Evolutionary conservation across 2,888 invertebrate genomes (phyloP).

Genomic region (Nymphalis c-album): DNA sequence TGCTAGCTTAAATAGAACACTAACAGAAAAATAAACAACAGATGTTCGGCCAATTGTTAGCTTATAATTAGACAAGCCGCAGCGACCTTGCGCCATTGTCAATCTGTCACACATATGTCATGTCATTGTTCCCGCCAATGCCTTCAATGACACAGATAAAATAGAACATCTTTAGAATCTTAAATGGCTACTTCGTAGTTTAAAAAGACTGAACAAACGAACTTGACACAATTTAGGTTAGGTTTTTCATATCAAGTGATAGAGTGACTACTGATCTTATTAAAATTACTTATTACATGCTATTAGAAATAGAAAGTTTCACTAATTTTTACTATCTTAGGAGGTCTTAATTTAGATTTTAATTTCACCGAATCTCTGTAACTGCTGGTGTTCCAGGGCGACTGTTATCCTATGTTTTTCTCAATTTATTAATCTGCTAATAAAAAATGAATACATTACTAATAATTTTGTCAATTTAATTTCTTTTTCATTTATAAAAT

Average conservation of each 20-base stretch:
- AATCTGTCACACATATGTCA: conserved; percentile 26
- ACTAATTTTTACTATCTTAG: too few species aligned
- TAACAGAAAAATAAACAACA: background rate
- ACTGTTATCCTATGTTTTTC: too few species aligned
- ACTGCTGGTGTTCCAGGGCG: too few species aligned
- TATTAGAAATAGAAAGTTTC: too few species aligned
- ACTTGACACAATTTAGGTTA: background rate
- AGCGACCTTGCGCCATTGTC: conserved; percentile 22
- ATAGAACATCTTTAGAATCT: conserved; percentile 12
- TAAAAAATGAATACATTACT: too few species aligned
- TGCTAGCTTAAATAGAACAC: background rate
- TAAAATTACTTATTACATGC: too few species aligned
- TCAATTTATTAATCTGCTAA: too few species aligned
- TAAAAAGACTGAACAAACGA: background rate
- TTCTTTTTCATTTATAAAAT: too few species aligned
- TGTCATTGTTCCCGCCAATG: conserved; percentile 30
- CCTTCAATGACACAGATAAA: conserved; percentile 26
- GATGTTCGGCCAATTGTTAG: conserved; percentile 7
- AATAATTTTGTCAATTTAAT: too few species aligned
- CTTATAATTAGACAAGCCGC: conserved; percentile 22
- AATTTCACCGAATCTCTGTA: too few species aligned
- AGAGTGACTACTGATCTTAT: too few species aligned
- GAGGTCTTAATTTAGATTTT: too few species aligned
- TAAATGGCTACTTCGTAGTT: background rate
- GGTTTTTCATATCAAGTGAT: background rate